Evolutionary conservation across 2,113 vertebrate species (phyloP).

Genomic region (Crotalus helleri): DNA sequence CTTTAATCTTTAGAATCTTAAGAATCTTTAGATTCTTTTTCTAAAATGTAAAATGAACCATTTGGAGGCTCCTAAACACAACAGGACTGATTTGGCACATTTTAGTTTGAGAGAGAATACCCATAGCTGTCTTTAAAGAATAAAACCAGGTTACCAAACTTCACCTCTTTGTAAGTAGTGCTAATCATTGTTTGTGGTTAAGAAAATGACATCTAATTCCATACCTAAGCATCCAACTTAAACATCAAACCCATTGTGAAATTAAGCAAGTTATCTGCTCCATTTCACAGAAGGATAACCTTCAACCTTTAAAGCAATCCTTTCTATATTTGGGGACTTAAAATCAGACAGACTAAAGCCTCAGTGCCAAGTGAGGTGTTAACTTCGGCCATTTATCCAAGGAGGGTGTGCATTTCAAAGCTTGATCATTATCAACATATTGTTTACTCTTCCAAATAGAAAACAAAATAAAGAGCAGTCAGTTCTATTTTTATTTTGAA

Average conservation of each 20-base stretch:
- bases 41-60: not conserved
- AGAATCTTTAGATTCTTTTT: not conserved
- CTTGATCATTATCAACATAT: constrained; percentile 2
- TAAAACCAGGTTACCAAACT: not conserved
- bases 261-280: not conserved
- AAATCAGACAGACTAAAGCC: not conserved
- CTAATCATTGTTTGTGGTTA: not conserved
- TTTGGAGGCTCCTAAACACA: not conserved
- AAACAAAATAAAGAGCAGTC: not conserved
- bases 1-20: not conserved
- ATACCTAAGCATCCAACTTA: not conserved
- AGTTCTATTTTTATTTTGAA: constrained; percentile 16
- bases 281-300: constrained; percentile 10
- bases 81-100: not conserved
- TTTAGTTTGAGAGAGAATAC: not conserved
- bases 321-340: constrained; percentile 5
- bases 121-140: not conserved
- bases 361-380: constrained; percentile 2
- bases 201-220: not conserved
- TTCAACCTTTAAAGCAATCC: constrained; percentile 22
- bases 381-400: constrained; percentile 8
- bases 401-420: constrained; percentile 22
- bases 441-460: constrained; percentile 8
- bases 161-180: not conserved
- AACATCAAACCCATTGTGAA: not conserved